These are phyloP conservation scores for Tiphia femorata DNA, from an alignment of 2,888 invertebrate species.

Conservation along the genomic window DNA sequence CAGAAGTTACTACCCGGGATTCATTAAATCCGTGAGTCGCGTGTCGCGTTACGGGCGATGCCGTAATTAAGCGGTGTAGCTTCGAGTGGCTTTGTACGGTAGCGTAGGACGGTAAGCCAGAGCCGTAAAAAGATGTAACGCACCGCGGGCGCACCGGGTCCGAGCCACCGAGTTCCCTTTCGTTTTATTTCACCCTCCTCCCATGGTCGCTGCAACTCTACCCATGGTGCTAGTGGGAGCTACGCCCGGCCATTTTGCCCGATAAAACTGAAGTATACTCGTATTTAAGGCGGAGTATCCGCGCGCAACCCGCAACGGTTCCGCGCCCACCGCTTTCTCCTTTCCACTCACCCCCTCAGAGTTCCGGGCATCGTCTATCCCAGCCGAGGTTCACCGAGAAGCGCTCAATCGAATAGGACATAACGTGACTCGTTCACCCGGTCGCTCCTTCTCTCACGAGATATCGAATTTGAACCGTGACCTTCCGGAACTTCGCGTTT, in stretches of 20 bases:
- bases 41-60: conserved; percentile 3
- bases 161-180: conserved; percentile 4
- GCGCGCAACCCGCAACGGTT: no score
- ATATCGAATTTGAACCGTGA: no score
- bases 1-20: conserved; percentile 21
- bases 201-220: background rate
- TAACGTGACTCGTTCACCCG: no score
- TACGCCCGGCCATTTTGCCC: conserved; percentile 2
- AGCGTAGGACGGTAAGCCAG: conserved; percentile 6
- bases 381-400: no score
- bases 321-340: no score
- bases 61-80: conserved; percentile 21
- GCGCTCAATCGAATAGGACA: no score
- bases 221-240: no score
- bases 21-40: conserved; percentile 21
- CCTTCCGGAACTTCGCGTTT: no score
- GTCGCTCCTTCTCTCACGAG: no score
- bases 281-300: conserved; percentile 19
- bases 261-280: conserved; percentile 23
- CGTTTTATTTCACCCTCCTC: conserved; percentile 1
- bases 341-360: no score
- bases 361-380: no score
- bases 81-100: conserved; percentile 10
- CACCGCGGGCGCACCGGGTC: no score
- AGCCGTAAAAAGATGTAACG: conserved; percentile 10